Evolutionary conservation across 2,797 vertebrate genomes (phyloP), one percentile per base, ranked within the genome.

Genomic region (Tauraco hartlaubi): DNA sequence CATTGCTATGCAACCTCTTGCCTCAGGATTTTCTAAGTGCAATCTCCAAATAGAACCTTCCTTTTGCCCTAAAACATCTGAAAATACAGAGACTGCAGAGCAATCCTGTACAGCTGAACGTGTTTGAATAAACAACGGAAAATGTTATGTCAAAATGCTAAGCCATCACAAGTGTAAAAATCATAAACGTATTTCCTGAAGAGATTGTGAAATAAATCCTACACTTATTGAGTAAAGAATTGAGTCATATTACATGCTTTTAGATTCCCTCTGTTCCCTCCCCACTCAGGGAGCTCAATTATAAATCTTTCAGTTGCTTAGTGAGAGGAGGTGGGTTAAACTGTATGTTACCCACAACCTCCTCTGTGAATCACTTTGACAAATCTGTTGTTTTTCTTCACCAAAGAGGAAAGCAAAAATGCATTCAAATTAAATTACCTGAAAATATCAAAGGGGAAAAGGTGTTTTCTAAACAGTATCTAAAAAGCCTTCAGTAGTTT

Each of bases 1-100:
- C 33, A 93, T 85, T 95, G 84, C 95, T 96, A 85, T 93, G 93
- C 92, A 94, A 71, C 59, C 61, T 78, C 81, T 90, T 64, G 95
- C 88, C 88, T 85, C 48, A 74, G 86, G 92, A 83, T 89, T 96
- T 89, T 88, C 94, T 67, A 88, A 67, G 37, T 64, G 49, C 49
- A 29, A 31, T 74, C 72, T 96, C 71, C 77, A 93, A 52, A 89
- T 26, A 92, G 62, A 95, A 73, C 66, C 46, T 75, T 84, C 25
- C 9, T 79, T 90, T 78, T 71, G 3, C 59, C 41, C 43, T 93
- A 55, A 88, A 69, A 3, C 14, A 18, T 68, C 33, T 71, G 74
- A 87, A 90, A 82, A 92, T 44, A 54, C 9, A 81, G 77, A 68
- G 48, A 29, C 31, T 73, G 28, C 55, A 76, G 35, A 87, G 16